phyloP scores from a whole-genome alignment of 2,113 vertebrate genomes.

The Phasianus colchicus region DNA sequence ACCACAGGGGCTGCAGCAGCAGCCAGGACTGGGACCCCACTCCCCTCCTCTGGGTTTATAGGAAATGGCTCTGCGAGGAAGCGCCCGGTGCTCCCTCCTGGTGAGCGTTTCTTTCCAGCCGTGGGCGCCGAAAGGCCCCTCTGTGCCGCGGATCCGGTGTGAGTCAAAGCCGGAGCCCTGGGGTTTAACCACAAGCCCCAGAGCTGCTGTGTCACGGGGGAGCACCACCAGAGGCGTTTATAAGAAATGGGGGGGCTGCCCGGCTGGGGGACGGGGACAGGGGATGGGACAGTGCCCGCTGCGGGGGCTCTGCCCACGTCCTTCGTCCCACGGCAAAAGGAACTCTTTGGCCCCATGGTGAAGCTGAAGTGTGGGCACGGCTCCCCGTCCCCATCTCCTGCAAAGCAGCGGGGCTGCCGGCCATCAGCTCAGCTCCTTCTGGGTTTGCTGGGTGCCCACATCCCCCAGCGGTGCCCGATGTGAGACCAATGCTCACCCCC shows the following conservation, averaged over 20 bases:
- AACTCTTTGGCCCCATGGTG: fast-evolving
- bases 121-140: conserved; percentile 63
- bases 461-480: too few species aligned
- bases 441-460: fast-evolving
- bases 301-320: not conserved
- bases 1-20: fast-evolving
- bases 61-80: conserved; percentile 78
- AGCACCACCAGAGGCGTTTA: conserved; percentile 50
- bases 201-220: not conserved
- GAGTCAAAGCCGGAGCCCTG: conserved; percentile 71
- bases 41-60: conserved; percentile 66
- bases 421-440: not conserved
- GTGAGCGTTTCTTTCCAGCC: conserved; percentile 82
- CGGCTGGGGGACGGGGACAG: fast-evolving
- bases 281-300: not conserved
- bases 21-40: fast-evolving
- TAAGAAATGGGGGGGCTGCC: conserved; percentile 52
- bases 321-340: fast-evolving
- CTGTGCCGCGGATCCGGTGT: conserved; percentile 21
- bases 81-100: conserved; percentile 31
- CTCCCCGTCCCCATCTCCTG: fast-evolving
- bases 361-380: not conserved
- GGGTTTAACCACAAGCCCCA: conserved; percentile 46
- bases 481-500: too few species aligned
- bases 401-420: too few species aligned